Percentiles rank a stretch among this genome's conserved stretches.
Evolutionary conservation across 2,888 invertebrate species (phyloP).

Genomic region (Coelogynopora nodosa): DNA sequence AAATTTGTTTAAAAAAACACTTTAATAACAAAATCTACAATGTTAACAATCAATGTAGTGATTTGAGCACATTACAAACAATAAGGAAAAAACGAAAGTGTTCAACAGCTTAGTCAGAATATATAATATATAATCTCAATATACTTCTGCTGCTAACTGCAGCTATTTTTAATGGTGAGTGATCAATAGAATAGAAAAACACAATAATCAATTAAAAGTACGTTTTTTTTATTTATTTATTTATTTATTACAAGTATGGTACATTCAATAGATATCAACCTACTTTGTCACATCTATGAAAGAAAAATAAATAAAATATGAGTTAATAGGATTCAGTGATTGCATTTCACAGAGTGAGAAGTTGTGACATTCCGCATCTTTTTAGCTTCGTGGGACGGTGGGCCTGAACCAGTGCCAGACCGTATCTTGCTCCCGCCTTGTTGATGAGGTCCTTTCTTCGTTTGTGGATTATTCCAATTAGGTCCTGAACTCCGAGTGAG

Average conservation of each 20-base stretch:
- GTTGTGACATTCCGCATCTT: conserved; percentile 20
- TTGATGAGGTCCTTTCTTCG: background rate
- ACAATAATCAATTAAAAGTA: no score
- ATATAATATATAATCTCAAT: no score
- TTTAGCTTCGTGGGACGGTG: background rate
- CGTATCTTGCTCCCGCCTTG: background rate
- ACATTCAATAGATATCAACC: background rate
- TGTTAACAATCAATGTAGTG: no score
- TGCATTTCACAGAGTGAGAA: background rate
- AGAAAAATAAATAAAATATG: background rate
- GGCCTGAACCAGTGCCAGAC: background rate
- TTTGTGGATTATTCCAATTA: background rate
- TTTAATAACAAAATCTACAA: no score
- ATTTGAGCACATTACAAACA: no score
- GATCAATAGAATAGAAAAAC: no score
- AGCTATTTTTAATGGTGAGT: no score
- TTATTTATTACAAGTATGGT: background rate
- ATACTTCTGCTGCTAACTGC: no score
- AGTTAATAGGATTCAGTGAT: conserved; percentile 5
- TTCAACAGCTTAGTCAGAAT: no score
- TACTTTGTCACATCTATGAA: background rate
- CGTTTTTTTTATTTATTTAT: no score
- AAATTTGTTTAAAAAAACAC: no score
- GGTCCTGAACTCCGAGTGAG: background rate
- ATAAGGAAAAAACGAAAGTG: no score